Conservation (phyloP, 2,888 invertebrate species). For the Agrypnus murinus region DNA sequence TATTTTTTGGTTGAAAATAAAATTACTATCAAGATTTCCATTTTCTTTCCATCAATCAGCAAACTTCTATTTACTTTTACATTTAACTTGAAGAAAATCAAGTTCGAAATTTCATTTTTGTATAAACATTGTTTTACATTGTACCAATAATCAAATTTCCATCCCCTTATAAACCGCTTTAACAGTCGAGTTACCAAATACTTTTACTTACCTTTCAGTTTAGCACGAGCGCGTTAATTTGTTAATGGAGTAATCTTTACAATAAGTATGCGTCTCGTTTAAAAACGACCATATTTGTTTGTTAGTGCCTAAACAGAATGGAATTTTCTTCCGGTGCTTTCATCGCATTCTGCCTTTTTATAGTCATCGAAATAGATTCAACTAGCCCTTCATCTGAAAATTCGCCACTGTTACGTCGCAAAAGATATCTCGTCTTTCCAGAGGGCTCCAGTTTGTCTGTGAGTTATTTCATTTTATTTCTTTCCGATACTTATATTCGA, state of each 20-base stretch:
- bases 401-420: constrained; percentile 72
- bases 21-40: no score
- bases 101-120: no score
- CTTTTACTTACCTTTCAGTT: constrained; percentile 41
- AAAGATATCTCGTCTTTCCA: constrained; percentile 81
- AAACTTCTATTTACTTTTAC: no score
- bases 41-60: no score
- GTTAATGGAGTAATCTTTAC: constrained; percentile 24
- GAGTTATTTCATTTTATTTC: constrained; percentile 65
- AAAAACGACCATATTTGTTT: constrained; percentile 9
- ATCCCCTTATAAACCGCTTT: no score
- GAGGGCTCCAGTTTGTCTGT: constrained; percentile 83
- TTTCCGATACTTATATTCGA: constrained; percentile 36
- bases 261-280: constrained; percentile 13
- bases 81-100: no score
- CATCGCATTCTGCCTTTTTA: constrained; percentile 27
- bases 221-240: constrained; percentile 23
- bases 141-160: no score
- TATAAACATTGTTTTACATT: no score
- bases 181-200: background rate
- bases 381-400: constrained; percentile 61
- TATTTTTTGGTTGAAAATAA: no score
- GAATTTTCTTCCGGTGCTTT: constrained; percentile 20
- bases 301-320: constrained; percentile 21
- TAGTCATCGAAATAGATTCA: constrained; percentile 40